A percentile compares a stretch with the other conserved stretches of the same genome.
Conservation (phyloP, 2,113 vertebrate genomes). For the Orthochromis indermauri region DNA sequence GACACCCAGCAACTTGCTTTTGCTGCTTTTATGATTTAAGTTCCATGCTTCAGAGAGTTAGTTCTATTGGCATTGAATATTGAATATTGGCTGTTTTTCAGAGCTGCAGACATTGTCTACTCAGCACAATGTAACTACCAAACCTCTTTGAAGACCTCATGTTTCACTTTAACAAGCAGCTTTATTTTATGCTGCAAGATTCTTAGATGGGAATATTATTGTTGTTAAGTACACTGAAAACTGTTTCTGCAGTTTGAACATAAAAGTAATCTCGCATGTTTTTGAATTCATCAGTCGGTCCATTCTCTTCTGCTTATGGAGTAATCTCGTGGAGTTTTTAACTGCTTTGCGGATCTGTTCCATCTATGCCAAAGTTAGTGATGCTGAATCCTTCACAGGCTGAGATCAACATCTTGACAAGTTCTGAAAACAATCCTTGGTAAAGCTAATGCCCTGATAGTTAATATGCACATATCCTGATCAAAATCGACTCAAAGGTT, state of each 20-base stretch:
- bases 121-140: background rate
- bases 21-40: background rate
- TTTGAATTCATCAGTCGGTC: background rate
- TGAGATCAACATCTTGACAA: background rate
- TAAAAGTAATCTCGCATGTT: background rate
- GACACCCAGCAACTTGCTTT: background rate
- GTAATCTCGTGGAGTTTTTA: background rate
- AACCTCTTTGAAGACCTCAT: background rate
- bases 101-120: background rate
- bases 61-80: background rate
- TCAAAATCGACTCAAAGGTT: background rate
- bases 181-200: slow-evolving; percentile 14
- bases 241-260: background rate
- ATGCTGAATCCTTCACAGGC: background rate
- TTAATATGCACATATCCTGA: background rate
- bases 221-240: background rate
- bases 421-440: background rate
- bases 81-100: background rate
- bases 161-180: slow-evolving; percentile 11
- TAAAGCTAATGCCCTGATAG: background rate
- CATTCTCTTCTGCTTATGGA: background rate
- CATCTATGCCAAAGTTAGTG: background rate
- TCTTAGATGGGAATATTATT: background rate
- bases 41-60: background rate
- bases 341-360: background rate